These are phyloP conservation scores for Hydriomena furcata DNA, from an alignment of 2,888 invertebrate genomes.

Conservation along the genomic window DNA sequence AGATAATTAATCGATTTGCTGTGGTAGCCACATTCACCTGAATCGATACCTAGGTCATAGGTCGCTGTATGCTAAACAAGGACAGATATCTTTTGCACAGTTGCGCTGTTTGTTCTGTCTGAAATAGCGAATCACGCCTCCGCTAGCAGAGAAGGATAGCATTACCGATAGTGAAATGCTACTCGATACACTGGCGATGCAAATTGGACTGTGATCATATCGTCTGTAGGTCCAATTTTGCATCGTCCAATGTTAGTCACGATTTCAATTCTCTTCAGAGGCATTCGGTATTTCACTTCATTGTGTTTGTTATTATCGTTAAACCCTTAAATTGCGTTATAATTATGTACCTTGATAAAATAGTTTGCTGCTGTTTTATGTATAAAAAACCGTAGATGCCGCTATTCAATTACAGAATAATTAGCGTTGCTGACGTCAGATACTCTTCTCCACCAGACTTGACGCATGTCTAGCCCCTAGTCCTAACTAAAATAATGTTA, in stretches of 20 bases:
- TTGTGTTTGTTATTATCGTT: conserved; percentile 67
- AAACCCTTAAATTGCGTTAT: conserved; percentile 51
- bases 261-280: conserved; percentile 67
- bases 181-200: conserved; percentile 53
- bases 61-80: conserved; percentile 69
- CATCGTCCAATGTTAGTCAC: conserved; percentile 50
- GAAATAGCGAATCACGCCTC: conserved; percentile 80
- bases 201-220: conserved; percentile 59
- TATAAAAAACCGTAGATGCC: too few relatives aligned
- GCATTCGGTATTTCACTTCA: conserved; percentile 70
- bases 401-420: too few relatives aligned
- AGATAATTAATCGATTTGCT: conserved; percentile 69
- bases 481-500: too few relatives aligned
- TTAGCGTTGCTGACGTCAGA: too few relatives aligned
- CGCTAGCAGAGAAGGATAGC: conserved; percentile 70
- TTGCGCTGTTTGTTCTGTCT: conserved; percentile 63
- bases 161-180: conserved; percentile 75
- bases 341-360: conserved; percentile 47
- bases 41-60: conserved; percentile 79
- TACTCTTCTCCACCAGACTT: too few relatives aligned
- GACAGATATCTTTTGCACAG: conserved; percentile 67
- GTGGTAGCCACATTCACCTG: conserved; percentile 71
- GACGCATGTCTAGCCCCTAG: too few relatives aligned
- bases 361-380: conserved; percentile 57
- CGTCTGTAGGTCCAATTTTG: conserved; percentile 54